phyloP scores from a whole-genome alignment of 2,797 vertebrate species.

The Nothura maculosa region DNA sequence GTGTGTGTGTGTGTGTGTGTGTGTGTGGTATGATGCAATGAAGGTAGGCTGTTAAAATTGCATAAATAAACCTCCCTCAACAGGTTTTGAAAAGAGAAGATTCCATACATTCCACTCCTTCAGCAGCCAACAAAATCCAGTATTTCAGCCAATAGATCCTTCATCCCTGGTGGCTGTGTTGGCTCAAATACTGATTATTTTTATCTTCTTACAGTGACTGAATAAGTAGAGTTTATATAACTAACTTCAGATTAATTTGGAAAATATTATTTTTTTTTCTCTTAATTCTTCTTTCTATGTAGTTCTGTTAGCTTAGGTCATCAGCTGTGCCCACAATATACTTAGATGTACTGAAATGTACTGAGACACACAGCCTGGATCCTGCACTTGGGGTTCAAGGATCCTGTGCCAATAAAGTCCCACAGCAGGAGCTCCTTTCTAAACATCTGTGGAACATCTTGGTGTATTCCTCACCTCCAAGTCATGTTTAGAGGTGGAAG shows the following conservation, averaged over 20 bases:
- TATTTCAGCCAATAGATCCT: background rate
- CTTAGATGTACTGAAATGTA: background rate
- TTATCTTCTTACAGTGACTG: background rate
- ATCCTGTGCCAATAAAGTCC: accelerated
- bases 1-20: too few relatives aligned
- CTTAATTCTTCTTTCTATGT: background rate
- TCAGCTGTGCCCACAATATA: background rate
- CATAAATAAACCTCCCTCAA: background rate
- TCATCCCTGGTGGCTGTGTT: background rate
- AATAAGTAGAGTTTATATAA: background rate
- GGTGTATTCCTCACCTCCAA: background rate
- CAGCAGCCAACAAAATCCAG: background rate
- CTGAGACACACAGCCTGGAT: accelerated
- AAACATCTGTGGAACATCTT: background rate
- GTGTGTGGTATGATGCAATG: background rate
- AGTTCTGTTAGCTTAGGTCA: background rate
- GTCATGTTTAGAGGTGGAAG: background rate
- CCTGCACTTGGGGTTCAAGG: background rate
- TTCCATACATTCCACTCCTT: constrained; percentile 6
- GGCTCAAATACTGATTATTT: background rate
- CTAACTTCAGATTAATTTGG: background rate
- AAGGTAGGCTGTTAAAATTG: background rate
- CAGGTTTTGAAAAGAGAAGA: background rate
- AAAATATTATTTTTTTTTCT: background rate
- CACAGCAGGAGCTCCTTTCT: background rate